phyloP scores from a whole-genome alignment of 2,797 vertebrate genomes.

The Molossus molossus region DNA sequence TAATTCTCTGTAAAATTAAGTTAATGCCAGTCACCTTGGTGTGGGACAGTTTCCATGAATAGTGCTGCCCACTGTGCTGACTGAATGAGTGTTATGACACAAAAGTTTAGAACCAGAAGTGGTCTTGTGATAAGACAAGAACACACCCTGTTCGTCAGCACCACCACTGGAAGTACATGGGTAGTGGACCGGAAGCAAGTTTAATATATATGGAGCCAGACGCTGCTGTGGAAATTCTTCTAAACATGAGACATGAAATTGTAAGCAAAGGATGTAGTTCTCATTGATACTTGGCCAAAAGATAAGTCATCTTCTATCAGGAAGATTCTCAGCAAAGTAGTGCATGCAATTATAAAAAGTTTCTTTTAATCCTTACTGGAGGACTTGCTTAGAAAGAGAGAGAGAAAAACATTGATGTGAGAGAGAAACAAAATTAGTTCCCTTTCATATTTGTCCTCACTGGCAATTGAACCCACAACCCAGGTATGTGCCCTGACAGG shows the following conservation, averaged over 20 bases:
- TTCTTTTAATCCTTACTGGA: not conserved
- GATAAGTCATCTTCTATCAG: not conserved
- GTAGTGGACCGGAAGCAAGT: not conserved
- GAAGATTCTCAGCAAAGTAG: not conserved
- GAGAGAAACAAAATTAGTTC: not conserved
- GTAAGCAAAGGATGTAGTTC: not conserved
- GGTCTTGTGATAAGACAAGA: not conserved
- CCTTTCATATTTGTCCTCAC: not conserved
- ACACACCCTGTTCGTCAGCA: accelerated
- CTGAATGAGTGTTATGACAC: not conserved
- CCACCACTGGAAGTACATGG: accelerated
- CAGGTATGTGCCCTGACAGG: not conserved
- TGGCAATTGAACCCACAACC: not conserved
- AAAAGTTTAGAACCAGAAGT: not conserved
- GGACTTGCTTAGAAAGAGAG: not conserved
- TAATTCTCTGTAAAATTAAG: slow-evolving; percentile 6
- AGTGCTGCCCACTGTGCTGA: not conserved
- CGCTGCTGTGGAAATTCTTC: not conserved
- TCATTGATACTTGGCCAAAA: not conserved
- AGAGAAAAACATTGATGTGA: not conserved
- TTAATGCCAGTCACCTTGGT: not conserved
- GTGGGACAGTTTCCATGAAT: not conserved
- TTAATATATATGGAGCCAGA: not conserved
- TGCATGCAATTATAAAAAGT: not conserved
- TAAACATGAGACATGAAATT: not conserved